Percentiles rank a stretch among this genome's conserved stretches.
These are phyloP conservation scores for Dicentrarchus labrax DNA, from an alignment of 2,113 vertebrate genomes.

Conservation along the genomic window DNA sequence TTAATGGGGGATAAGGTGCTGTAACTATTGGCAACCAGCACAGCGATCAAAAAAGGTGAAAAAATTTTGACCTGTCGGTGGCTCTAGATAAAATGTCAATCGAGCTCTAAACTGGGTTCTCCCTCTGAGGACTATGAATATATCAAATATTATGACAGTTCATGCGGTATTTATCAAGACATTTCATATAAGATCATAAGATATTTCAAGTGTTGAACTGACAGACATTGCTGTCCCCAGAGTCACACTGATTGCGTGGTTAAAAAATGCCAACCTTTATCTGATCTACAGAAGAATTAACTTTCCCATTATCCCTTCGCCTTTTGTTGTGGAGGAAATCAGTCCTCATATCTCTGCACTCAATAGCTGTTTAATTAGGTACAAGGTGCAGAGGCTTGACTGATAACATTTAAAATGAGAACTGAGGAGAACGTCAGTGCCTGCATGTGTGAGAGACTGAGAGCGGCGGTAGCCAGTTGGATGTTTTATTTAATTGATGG, in stretches of 20 bases:
- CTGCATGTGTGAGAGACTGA: neutral
- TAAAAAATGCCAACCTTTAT: conserved; percentile 46
- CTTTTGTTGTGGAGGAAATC: conserved; percentile 30
- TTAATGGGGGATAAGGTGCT: neutral
- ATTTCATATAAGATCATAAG: too few relatives aligned
- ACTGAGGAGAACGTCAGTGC: conserved; percentile 3
- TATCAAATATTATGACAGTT: neutral
- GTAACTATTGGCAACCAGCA: neutral
- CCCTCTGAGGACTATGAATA: neutral
- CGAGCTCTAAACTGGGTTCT: too few relatives aligned
- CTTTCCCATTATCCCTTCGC: conserved; percentile 39
- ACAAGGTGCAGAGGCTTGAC: conserved; percentile 23
- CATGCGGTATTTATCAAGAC: neutral
- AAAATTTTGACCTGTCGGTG: neutral
- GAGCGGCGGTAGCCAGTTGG: neutral
- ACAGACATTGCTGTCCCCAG: neutral
- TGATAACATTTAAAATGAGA: conserved; percentile 45
- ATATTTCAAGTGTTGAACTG: neutral
- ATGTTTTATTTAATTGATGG: conserved; percentile 18
- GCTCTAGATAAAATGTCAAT: neutral
- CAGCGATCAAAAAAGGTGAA: too few relatives aligned
- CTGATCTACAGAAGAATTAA: conserved; percentile 46
- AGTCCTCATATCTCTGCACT: conserved; percentile 38
- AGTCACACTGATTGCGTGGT: neutral
- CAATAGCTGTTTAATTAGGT: conserved; percentile 67